Evolutionary conservation across 2,797 vertebrate species (phyloP).

Genomic region (Diplodus puntazzo): DNA sequence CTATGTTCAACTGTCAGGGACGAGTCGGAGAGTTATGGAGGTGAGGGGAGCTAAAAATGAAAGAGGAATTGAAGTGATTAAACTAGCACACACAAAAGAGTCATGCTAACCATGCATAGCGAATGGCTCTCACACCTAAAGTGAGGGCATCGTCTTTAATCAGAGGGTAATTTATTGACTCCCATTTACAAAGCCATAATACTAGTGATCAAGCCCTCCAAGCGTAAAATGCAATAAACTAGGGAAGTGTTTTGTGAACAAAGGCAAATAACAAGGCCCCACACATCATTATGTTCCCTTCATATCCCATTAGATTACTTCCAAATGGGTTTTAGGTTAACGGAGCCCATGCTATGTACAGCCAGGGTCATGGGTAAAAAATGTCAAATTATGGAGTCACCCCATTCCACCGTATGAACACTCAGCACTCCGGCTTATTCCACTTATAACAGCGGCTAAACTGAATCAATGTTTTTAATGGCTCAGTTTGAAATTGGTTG

Average conservation of each 20-base stretch:
- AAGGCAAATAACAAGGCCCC: conserved; percentile 83
- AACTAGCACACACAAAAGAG: conserved; percentile 75
- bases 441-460: conserved; percentile 20
- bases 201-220: conserved; percentile 82
- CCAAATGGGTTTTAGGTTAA: conserved; percentile 71
- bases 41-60: conserved; percentile 54
- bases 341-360: conserved; percentile 44
- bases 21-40: conserved; percentile 51
- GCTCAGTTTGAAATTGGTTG: conserved; percentile 13
- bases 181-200: conserved; percentile 84
- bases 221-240: conserved; percentile 85
- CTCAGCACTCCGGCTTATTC: background rate
- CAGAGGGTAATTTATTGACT: conserved; percentile 85
- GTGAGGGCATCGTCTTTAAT: conserved; percentile 84
- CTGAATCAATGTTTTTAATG: conserved; percentile 18
- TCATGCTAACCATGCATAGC: conserved; percentile 74
- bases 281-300: conserved; percentile 81
- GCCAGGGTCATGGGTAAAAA: conserved; percentile 62
- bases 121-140: conserved; percentile 79
- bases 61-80: conserved; percentile 76
- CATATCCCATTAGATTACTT: conserved; percentile 79
- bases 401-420: conserved; percentile 29
- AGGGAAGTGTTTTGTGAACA: conserved; percentile 84
- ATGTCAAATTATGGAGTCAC: conserved; percentile 61
- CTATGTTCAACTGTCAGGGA: conserved; percentile 46